Evolutionary conservation across 2,888 invertebrate genomes (phyloP), one percentile per base, ranked within the genome.

Genomic region (Apotomis capreana): DNA sequence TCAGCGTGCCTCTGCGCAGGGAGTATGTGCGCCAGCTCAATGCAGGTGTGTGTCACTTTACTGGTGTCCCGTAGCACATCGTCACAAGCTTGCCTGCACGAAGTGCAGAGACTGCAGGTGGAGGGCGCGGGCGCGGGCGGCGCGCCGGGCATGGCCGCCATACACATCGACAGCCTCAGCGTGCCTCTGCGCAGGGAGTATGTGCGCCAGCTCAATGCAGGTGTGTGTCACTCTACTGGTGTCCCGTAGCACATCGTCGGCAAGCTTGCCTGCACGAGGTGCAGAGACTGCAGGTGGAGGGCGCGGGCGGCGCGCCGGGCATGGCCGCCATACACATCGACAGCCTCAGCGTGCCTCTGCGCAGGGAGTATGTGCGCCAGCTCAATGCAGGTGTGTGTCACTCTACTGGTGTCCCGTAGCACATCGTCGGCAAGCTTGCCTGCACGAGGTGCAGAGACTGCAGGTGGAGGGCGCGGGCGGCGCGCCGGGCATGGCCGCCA

Each of bases 121-220:
- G 97, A 98, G 85, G 96, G 96, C 75, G 89, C 97, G 0, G 94
- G 96, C 51, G 95, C 96, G 0, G 94, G 88, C 15, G 92, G 89
- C 54, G 81, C 89, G 3, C 88, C 92, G 51, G 94, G 94, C 68
- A 88, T 91, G 80, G 96, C 96, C 63, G 89, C 95, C 52, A 91
- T 99, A 44, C 96, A 96, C n/a, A 95, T 99, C 70, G 95, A 95
- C 77, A 95, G 96, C 64, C 95, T 99, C 61, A 94, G 95, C 5
- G 93, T 99, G 77, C 98, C 98, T 0, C 91, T 99, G 73, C 96
- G 97, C 77, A 94, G 96, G 73, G 98, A 98, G 76, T 98, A 97
- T 85, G 94, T 96, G 65, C 92, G 96, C 10, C 96, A 95, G 74
- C 94, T 97, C 73, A 95, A 96, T 77, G 95, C 96, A 60, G 96